These are phyloP conservation scores for Elymnias hypermnestra DNA, from an alignment of 1,140 invertebrate species.

Conservation along the genomic window DNA sequence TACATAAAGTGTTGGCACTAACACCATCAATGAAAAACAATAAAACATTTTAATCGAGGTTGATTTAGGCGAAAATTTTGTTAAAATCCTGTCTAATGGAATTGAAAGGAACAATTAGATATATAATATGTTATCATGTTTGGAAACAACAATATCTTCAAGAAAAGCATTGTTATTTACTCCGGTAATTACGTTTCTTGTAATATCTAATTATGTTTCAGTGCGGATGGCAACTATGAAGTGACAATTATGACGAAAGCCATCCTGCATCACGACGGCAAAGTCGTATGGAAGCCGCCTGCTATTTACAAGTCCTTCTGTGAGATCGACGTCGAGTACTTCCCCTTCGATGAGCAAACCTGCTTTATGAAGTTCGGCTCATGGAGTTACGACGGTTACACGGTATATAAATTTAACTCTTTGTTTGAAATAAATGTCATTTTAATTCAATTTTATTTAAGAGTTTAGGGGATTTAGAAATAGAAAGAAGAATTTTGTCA, in stretches of 20 bases:
- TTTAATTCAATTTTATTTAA: too few relatives aligned
- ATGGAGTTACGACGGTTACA: constrained; percentile 94
- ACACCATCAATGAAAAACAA: too few relatives aligned
- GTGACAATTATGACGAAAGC: constrained; percentile 98
- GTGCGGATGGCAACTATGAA: constrained; percentile 98
- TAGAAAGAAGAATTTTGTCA: too few relatives aligned
- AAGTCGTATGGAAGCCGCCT: constrained; percentile 97
- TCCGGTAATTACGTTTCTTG: not conserved
- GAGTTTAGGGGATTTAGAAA: too few relatives aligned
- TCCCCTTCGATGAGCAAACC: constrained; percentile 96
- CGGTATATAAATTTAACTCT: constrained; percentile 77
- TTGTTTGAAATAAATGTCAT: too few relatives aligned
- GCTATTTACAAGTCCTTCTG: constrained; percentile 99
- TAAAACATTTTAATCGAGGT: too few relatives aligned
- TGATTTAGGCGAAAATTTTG: too few relatives aligned
- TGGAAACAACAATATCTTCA: too few relatives aligned
- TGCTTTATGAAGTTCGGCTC: constrained; percentile 99
- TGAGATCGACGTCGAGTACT: constrained; percentile 97
- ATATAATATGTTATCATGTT: too few relatives aligned
- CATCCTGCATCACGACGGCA: constrained; percentile 93
- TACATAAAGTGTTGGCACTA: too few relatives aligned
- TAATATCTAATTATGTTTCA: constrained; percentile 63
- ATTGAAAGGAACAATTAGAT: too few relatives aligned
- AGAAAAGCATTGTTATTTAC: not conserved
- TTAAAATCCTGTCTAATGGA: too few relatives aligned